phyloP scores from a whole-genome alignment of 2,797 vertebrate genomes.

The Neosalanx taihuensis region DNA sequence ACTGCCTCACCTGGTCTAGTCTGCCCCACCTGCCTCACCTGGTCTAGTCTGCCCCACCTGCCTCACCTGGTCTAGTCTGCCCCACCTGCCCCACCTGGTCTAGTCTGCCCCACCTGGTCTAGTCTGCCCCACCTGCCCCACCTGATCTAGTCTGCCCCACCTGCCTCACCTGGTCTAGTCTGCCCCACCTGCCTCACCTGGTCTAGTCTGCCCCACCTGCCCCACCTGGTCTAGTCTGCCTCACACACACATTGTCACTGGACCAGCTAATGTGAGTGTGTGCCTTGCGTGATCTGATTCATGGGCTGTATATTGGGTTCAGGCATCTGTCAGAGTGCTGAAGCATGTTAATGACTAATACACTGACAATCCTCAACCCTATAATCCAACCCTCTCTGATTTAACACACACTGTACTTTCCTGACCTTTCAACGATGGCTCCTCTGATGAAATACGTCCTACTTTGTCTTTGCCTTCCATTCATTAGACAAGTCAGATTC shows the following conservation, averaged over 20 bases:
- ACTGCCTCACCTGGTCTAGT: too few relatives aligned
- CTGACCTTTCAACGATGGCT: constrained; percentile 26
- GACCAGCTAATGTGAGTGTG: constrained; percentile 19
- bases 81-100: too few relatives aligned
- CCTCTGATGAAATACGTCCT: constrained; percentile 43
- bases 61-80: too few relatives aligned
- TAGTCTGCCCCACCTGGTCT: too few relatives aligned
- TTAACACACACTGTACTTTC: constrained; percentile 47
- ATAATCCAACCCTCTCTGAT: constrained; percentile 34
- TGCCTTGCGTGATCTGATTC: constrained; percentile 25
- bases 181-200: constrained; percentile 18
- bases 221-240: constrained; percentile 21
- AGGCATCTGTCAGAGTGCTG: constrained; percentile 12
- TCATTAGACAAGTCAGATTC: constrained; percentile 28
- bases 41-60: too few relatives aligned
- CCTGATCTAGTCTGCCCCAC: too few relatives aligned
- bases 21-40: too few relatives aligned
- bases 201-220: too few relatives aligned
- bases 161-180: too few relatives aligned
- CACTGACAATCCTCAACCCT: constrained; percentile 27
- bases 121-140: too few relatives aligned
- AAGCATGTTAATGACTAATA: constrained; percentile 52
- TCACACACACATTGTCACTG: constrained; percentile 31
- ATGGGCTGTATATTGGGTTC: constrained; percentile 23
- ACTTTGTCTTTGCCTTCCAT: constrained; percentile 26